These are phyloP conservation scores for Onychomys leucogaster DNA, from an alignment of 2,797 vertebrate species.

Conservation along the genomic window DNA sequence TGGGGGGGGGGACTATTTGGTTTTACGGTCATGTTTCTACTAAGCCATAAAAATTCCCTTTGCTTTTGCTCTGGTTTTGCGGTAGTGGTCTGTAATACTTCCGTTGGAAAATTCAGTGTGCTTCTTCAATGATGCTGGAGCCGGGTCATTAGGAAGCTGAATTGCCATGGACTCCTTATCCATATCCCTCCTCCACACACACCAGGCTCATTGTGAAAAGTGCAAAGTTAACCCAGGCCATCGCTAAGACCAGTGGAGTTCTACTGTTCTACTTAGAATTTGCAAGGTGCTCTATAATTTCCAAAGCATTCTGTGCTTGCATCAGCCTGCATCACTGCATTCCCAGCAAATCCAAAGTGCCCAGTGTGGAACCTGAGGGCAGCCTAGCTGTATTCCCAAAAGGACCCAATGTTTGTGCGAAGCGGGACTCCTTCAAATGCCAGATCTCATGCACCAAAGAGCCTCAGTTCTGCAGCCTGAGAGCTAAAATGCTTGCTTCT, in stretches of 20 bases:
- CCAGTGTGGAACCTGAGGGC: neutral
- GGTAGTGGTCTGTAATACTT: neutral
- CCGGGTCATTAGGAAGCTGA: neutral
- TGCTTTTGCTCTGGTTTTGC: conserved; percentile 24
- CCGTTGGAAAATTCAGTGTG: neutral
- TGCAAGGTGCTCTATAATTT: conserved; percentile 27
- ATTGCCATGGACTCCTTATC: neutral
- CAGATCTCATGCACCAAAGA: neutral
- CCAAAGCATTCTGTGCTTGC: neutral
- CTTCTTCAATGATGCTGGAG: neutral
- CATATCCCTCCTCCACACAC: neutral
- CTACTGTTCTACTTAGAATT: neutral
- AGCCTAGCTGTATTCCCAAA: neutral
- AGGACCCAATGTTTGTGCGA: neutral
- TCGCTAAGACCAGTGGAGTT: neutral
- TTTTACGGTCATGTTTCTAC: conserved; percentile 38
- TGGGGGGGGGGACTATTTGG: neutral
- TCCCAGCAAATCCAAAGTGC: neutral
- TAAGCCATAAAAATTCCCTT: conserved; percentile 21
- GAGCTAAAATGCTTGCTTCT: neutral
- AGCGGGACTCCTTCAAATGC: neutral
- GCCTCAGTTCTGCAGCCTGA: neutral
- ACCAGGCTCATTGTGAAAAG: neutral
- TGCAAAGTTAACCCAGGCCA: neutral
- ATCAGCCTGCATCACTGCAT: neutral